Evolutionary conservation across 2,797 vertebrate species (phyloP).

Genomic region (Enteromius viviparus): DNA sequence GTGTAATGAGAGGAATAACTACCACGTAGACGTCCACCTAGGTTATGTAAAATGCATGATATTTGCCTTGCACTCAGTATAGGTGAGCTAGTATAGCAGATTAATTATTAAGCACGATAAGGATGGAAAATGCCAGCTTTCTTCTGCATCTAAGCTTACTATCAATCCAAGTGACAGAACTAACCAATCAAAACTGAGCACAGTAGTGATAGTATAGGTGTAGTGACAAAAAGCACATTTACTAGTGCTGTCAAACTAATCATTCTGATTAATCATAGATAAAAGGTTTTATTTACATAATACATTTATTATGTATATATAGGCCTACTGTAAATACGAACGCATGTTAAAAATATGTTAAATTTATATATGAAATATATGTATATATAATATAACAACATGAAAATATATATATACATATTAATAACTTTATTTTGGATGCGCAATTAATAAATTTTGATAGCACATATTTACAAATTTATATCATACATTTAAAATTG

Average conservation of each 20-base stretch:
- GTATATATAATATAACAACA: no score
- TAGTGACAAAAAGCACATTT: background rate
- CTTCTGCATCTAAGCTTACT: background rate
- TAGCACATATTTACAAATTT: background rate
- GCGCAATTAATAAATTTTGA: no score
- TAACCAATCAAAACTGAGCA: background rate
- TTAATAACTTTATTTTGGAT: no score
- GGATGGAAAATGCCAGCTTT: background rate
- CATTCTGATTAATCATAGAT: no score
- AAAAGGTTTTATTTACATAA: no score
- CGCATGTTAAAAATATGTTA: no score
- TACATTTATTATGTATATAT: background rate
- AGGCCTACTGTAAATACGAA: no score
- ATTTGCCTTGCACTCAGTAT: background rate
- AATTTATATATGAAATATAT: no score
- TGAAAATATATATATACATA: no score
- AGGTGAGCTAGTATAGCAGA: background rate
- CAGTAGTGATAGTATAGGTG: background rate
- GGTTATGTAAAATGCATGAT: slow-evolving; percentile 2
- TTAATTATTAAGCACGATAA: background rate
- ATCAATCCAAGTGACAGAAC: background rate
- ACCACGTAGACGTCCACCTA: background rate
- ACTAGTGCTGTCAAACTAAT: no score
- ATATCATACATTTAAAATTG: background rate
- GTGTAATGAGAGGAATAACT: background rate